These are phyloP conservation scores for Netelia fuscicornis DNA, from an alignment of 2,888 invertebrate genomes.

Conservation along the genomic window DNA sequence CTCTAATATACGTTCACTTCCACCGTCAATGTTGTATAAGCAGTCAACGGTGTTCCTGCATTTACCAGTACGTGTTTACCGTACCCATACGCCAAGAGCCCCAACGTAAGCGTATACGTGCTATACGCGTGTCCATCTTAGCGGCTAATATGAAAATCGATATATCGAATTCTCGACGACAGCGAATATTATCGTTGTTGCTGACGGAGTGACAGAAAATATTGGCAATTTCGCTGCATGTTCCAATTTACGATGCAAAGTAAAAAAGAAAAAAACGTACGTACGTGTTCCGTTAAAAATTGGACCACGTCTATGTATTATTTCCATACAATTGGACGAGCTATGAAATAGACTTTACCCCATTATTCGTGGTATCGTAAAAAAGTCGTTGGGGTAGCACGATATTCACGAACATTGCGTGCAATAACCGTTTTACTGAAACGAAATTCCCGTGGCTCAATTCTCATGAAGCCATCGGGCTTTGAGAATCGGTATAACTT, in stretches of 20 bases:
- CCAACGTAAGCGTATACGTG: constrained; percentile 2
- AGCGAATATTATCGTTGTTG: background rate
- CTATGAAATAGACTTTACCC: too few relatives aligned
- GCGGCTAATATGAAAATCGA: background rate
- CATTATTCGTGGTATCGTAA: background rate
- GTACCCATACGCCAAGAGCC: background rate
- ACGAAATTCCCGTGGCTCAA: background rate
- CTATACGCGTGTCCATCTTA: background rate
- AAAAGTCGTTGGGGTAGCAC: background rate
- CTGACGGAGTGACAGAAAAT: too few relatives aligned
- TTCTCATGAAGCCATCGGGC: background rate
- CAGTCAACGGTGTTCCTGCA: background rate
- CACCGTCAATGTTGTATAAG: constrained; percentile 8
- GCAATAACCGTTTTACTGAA: constrained; percentile 5
- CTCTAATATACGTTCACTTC: constrained; percentile 31
- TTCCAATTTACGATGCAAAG: too few relatives aligned
- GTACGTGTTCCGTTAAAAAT: too few relatives aligned
- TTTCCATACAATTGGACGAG: too few relatives aligned
- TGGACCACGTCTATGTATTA: too few relatives aligned
- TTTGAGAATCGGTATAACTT: background rate
- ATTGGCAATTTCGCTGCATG: too few relatives aligned
- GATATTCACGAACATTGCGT: constrained; percentile 2
- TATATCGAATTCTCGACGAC: background rate
- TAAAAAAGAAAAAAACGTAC: too few relatives aligned
- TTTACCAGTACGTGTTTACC: constrained; percentile 20